Evolutionary conservation across 2,888 invertebrate species (phyloP).

Genomic region (Zhengitettix transpicula): DNA sequence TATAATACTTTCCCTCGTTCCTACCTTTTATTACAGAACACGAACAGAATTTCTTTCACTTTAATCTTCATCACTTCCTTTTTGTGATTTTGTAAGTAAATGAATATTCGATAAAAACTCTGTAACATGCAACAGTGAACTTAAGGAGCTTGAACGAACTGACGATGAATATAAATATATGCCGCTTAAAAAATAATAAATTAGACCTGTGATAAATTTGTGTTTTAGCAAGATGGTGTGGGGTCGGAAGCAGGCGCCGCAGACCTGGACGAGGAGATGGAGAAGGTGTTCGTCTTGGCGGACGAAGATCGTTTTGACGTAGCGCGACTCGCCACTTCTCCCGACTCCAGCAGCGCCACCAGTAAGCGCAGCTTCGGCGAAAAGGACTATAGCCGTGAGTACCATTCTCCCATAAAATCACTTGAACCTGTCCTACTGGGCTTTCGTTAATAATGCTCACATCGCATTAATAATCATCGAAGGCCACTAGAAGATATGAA

Average conservation of each 20-base stretch:
- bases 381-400: slow-evolving; percentile 19
- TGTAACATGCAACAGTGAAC: no score
- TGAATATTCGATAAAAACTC: no score
- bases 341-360: slow-evolving; percentile 18
- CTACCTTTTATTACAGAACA: no score
- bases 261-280: slow-evolving; percentile 74
- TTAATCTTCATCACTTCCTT: no score
- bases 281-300: slow-evolving; percentile 61
- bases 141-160: no score
- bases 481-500: no score
- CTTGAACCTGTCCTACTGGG: no score
- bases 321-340: slow-evolving; percentile 30
- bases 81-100: no score
- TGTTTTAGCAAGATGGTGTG: slow-evolving; percentile 32
- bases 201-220: not conserved
- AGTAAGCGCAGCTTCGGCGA: slow-evolving; percentile 17
- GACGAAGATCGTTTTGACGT: slow-evolving; percentile 38
- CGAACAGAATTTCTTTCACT: no score
- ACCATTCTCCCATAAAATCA: not conserved
- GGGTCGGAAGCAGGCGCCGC: slow-evolving; percentile 43
- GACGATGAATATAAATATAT: not conserved
- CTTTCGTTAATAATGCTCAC: no score
- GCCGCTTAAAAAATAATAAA: not conserved
- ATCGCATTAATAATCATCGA: no score
- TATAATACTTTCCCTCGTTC: no score